Evolutionary conservation across 2,113 vertebrate genomes (phyloP).

Genomic region (Myrmecobius fasciatus): DNA sequence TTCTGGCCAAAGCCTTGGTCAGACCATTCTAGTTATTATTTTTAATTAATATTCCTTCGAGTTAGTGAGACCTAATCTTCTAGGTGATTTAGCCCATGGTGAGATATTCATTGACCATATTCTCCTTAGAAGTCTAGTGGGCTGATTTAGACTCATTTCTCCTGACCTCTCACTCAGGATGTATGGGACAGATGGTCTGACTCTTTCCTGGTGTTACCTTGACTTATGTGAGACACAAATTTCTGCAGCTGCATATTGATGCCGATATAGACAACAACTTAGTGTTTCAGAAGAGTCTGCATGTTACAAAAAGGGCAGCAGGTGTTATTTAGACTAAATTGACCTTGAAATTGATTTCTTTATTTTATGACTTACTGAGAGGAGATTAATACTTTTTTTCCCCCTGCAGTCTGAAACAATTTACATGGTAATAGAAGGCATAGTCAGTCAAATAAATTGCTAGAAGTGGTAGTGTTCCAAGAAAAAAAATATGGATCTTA

Average conservation of each 20-base stretch:
- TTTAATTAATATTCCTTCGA: not conserved
- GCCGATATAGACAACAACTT: constrained; percentile 72
- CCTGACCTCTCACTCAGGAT: not conserved
- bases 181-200: not conserved
- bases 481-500: constrained; percentile 77
- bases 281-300: constrained; percentile 73
- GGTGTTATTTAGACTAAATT: constrained; percentile 90
- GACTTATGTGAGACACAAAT: constrained; percentile 56
- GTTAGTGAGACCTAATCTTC: not conserved
- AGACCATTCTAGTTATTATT: not conserved
- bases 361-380: constrained; percentile 89
- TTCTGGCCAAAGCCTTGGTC: not conserved
- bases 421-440: constrained; percentile 88
- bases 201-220: not conserved
- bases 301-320: constrained; percentile 84
- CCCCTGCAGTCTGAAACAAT: constrained; percentile 84
- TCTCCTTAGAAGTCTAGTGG: not conserved
- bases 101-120: not conserved
- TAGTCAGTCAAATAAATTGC: constrained; percentile 86
- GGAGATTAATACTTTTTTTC: constrained; percentile 86
- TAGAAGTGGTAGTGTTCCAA: constrained; percentile 82
- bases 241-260: constrained; percentile 54
- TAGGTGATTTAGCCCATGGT: not conserved
- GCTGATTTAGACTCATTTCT: not conserved
- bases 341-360: constrained; percentile 93